phyloP scores from a whole-genome alignment of 2,888 invertebrate species.

The Sphaerophoria taeniata region DNA sequence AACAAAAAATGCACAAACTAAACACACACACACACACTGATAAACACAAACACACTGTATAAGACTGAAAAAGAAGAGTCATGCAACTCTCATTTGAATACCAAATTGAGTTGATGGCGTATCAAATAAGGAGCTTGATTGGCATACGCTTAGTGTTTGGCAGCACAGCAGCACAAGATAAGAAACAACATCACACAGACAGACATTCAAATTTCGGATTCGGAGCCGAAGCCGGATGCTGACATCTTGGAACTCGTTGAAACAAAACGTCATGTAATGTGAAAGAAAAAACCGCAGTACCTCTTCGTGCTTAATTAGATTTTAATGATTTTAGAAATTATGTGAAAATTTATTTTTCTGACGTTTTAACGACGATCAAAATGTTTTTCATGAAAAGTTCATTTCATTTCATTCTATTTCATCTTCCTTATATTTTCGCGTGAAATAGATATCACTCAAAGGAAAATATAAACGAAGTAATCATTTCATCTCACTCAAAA shows the following conservation, averaged over 20 bases:
- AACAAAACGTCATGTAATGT: background rate
- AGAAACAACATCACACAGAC: background rate
- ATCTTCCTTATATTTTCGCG: conserved; percentile 51
- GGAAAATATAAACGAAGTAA: conserved; percentile 53
- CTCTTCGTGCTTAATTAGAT: conserved; percentile 58
- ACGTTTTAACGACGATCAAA: conserved; percentile 65
- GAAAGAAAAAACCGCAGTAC: conserved; percentile 57
- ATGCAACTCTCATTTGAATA: conserved; percentile 60
- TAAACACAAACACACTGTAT: conserved; percentile 56
- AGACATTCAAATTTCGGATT: background rate
- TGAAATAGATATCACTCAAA: background rate
- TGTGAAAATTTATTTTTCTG: conserved; percentile 56
- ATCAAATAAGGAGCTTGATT: conserved; percentile 49
- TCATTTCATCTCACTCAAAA: conserved; percentile 4
- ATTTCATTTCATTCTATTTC: conserved; percentile 10
- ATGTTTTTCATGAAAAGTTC: conserved; percentile 66
- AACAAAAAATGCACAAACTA: conserved; percentile 39
- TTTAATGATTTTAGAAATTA: conserved; percentile 25
- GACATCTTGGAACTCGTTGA: conserved; percentile 11
- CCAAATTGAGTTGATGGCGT: conserved; percentile 56
- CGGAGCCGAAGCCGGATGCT: background rate
- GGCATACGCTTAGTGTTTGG: conserved; percentile 44
- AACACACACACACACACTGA: conserved; percentile 23
- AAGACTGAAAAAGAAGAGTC: conserved; percentile 67
- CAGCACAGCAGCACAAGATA: conserved; percentile 21